Base-by-base conservation (phyloP, 2,888 invertebrate genomes). In the Antheraea assamensis region DNA sequence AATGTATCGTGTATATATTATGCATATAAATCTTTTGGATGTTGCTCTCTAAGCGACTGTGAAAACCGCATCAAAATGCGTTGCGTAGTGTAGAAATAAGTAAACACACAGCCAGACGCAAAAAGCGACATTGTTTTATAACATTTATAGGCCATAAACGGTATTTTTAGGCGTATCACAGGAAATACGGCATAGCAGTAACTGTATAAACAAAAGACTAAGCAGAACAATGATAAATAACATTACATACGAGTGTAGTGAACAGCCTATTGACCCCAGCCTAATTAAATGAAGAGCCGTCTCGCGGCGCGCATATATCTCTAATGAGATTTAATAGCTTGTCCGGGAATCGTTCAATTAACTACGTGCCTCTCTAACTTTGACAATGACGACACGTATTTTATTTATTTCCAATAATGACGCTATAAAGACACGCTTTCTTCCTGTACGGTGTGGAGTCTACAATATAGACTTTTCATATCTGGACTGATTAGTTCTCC, bases 271-370 rank as follows among this genome's bases (percentile, higher is more conserved):
- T 77, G 79, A 80, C 80, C 83, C 76, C 72, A 64, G 75, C 77
- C 80, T 85, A 87, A 87, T 86, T 83, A 86, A 84, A 83, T 82
- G 82, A 81, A 80, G 81, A 78, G 72, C 76, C 77, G 80, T 78
- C 81, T 80, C 80, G 75, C 79, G 75, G 70, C 76, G 74, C 77
- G 78, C 78, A 77, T 80, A 79, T 82, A 78, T 78, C 78, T 73
- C 75, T 83, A 86, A 85, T 84, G 81, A 83, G 84, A 83, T 82
- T 78, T 85, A 82, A 87, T 83, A 82, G 80, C 78, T 78, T 74
- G 74, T 73, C 76, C 76, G 77, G 80, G 81, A 82, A 81, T 82
- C 77, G 81, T 82, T 76, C 82, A 86, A 87, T 87, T 85, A 85
- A 80, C 78, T 70, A 76, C 75, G 76, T 76, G 76, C 77, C 74